Percentiles rank a stretch among this genome's conserved stretches.
These are phyloP conservation scores for Drosophila lini DNA, from an alignment of 1,140 invertebrate genomes.

Conservation along the genomic window DNA sequence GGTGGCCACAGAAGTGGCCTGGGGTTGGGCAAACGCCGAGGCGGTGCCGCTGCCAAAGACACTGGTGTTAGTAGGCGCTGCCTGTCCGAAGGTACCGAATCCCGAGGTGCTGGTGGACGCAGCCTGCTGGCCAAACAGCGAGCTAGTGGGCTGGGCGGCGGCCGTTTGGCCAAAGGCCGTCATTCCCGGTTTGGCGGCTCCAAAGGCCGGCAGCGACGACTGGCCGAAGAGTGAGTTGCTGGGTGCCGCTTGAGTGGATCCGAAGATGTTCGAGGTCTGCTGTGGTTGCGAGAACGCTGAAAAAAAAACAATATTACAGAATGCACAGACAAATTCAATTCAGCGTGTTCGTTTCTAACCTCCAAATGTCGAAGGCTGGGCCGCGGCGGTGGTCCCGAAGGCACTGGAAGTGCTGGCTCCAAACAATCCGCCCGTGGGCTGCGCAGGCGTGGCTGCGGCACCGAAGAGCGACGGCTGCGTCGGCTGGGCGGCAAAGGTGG, in stretches of 20 bases:
- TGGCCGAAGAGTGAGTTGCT: slow-evolving; percentile 85
- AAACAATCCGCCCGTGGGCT: slow-evolving; percentile 85
- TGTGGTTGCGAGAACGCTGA: slow-evolving; percentile 74
- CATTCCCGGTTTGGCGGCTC: slow-evolving; percentile 87
- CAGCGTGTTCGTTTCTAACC: slow-evolving; percentile 65
- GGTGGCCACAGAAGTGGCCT: slow-evolving; percentile 75
- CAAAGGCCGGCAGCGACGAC: slow-evolving; percentile 86
- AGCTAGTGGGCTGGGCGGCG: slow-evolving; percentile 83
- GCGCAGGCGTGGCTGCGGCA: slow-evolving; percentile 77
- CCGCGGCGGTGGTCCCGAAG: slow-evolving; percentile 85
- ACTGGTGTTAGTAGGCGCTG: slow-evolving; percentile 85
- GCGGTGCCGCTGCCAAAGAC: slow-evolving; percentile 86
- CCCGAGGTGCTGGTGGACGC: slow-evolving; percentile 83
- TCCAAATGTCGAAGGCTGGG: slow-evolving; percentile 84
- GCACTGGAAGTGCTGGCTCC: slow-evolving; percentile 80
- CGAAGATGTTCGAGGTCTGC: slow-evolving; percentile 74
- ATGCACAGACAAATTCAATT: background rate
- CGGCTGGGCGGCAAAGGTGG: slow-evolving; percentile 78
- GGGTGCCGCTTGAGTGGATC: slow-evolving; percentile 54
- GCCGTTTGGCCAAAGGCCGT: slow-evolving; percentile 85
- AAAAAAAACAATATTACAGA: background rate
- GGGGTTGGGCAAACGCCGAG: slow-evolving; percentile 77
- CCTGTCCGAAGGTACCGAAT: slow-evolving; percentile 87
- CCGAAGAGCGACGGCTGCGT: slow-evolving; percentile 84
- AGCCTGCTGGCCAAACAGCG: slow-evolving; percentile 86